A percentile compares a stretch with the other conserved stretches of the same genome.
These are phyloP conservation scores for Carapus acus DNA, from an alignment of 2,797 vertebrate genomes.

Conservation along the genomic window DNA sequence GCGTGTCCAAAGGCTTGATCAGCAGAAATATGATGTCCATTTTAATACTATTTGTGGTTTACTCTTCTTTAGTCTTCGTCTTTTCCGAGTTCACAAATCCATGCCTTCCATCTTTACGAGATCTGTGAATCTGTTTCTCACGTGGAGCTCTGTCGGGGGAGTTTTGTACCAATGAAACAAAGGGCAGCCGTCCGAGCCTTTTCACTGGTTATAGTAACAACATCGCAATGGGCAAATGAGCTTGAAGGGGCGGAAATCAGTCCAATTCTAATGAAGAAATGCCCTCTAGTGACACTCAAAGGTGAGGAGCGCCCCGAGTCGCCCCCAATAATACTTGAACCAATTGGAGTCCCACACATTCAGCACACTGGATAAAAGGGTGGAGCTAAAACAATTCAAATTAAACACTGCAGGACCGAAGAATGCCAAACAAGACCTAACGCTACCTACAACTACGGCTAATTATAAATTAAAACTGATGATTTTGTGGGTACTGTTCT, in stretches of 20 bases:
- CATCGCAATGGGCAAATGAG: conserved; percentile 17
- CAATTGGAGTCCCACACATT: conserved; percentile 56
- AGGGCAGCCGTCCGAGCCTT: conserved; percentile 25
- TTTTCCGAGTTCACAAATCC: conserved; percentile 18
- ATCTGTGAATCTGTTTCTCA: too few relatives aligned
- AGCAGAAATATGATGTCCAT: conserved; percentile 28
- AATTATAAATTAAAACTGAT: conserved; percentile 69
- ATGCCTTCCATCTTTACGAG: conserved; percentile 15
- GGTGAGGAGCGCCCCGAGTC: conserved; percentile 29
- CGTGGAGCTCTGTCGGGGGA: conserved; percentile 22
- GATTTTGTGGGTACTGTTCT: conserved; percentile 59
- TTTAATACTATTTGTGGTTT: conserved; percentile 28
- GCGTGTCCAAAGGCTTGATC: conserved; percentile 26
- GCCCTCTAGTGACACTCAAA: conserved; percentile 45
- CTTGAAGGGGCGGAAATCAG: conserved; percentile 12
- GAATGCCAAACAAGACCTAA: conserved; percentile 56
- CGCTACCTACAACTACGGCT: conserved; percentile 57
- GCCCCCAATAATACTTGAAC: conserved; percentile 39
- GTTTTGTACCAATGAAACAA: conserved; percentile 11
- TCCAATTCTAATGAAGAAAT: too few relatives aligned
- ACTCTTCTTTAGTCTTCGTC: neutral
- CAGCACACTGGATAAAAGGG: conserved; percentile 61
- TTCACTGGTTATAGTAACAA: conserved; percentile 18
- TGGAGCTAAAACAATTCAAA: conserved; percentile 48
- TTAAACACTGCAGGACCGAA: conserved; percentile 58